phyloP scores from a whole-genome alignment of 2,888 invertebrate genomes.

The Linyphia triangularis region DNA sequence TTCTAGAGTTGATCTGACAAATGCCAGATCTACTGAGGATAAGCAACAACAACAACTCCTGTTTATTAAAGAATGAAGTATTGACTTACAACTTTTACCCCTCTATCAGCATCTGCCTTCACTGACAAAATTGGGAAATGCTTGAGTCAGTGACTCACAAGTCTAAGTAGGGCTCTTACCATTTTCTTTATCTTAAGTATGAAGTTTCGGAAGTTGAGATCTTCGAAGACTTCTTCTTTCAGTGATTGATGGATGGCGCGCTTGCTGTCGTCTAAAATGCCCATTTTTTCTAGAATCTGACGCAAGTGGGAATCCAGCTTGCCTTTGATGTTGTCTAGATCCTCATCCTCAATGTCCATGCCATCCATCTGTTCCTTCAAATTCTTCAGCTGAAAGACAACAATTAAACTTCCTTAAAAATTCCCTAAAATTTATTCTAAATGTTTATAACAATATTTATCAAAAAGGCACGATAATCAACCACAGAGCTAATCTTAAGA shows the following conservation, averaged over 20 bases:
- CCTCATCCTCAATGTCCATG: neutral
- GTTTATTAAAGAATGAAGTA: too few species aligned
- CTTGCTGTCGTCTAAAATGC: constrained; percentile 40
- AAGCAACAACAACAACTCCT: too few species aligned
- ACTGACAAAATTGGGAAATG: too few species aligned
- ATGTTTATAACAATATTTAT: neutral
- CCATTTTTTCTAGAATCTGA: constrained; percentile 24
- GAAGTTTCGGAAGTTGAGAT: constrained; percentile 26
- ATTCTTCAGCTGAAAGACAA: constrained; percentile 25
- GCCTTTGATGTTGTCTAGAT: constrained; percentile 9
- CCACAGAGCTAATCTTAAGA: too few species aligned
- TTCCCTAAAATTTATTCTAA: too few species aligned
- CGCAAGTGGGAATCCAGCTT: neutral
- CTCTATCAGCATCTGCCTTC: too few species aligned
- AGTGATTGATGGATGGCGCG: neutral
- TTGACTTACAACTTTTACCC: too few species aligned
- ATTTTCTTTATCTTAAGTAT: constrained; percentile 29
- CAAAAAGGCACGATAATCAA: neutral
- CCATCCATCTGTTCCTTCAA: constrained; percentile 27
- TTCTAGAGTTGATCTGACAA: too few species aligned
- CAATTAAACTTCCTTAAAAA: too few species aligned
- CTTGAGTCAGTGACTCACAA: too few species aligned
- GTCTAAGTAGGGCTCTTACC: too few species aligned
- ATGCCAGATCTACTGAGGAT: too few species aligned
- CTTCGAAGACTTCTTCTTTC: neutral